phyloP scores from a whole-genome alignment of 2,113 vertebrate genomes.

The Bos indicus region DNA sequence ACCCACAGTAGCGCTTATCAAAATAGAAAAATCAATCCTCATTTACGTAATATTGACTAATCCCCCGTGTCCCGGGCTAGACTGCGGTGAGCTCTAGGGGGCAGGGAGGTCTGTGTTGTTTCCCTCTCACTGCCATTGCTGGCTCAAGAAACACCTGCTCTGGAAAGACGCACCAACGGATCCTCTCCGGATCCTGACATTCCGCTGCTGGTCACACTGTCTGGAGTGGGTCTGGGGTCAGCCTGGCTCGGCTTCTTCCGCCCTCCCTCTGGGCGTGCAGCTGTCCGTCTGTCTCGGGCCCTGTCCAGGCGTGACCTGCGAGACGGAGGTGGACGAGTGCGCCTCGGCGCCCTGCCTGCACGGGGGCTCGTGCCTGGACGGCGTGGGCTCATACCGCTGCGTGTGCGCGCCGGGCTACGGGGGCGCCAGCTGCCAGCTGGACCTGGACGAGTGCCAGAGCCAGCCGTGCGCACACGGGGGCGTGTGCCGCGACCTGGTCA shows the following conservation, averaged over 20 bases:
- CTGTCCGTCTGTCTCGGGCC: neutral
- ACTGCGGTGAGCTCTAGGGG: neutral
- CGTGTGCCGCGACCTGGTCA: slow-evolving; percentile 84
- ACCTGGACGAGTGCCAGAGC: slow-evolving; percentile 91
- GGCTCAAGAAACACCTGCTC: neutral
- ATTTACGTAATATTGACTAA: neutral
- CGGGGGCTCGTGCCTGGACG: slow-evolving; percentile 87
- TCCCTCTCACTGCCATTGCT: rapidly evolving
- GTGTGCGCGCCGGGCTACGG: slow-evolving; percentile 86
- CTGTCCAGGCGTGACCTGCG: slow-evolving; percentile 90
- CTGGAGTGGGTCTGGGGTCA: neutral
- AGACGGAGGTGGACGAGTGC: slow-evolving; percentile 93
- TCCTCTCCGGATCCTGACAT: neutral
- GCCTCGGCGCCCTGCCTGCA: slow-evolving; percentile 89
- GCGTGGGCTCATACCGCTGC: slow-evolving; percentile 88
- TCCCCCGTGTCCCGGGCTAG: neutral
- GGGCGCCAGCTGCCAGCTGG: slow-evolving; percentile 87
- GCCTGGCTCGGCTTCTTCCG: neutral
- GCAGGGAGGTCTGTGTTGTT: neutral
- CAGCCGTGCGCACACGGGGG: slow-evolving; percentile 87
- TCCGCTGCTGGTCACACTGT: neutral
- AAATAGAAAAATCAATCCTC: neutral
- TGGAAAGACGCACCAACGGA: rapidly evolving
- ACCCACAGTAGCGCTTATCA: neutral
- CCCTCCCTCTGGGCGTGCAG: neutral